Evolutionary conservation across 2,113 vertebrate species (phyloP), one percentile per base, ranked within the genome.

Genomic region (Phaetusa simplex): DNA sequence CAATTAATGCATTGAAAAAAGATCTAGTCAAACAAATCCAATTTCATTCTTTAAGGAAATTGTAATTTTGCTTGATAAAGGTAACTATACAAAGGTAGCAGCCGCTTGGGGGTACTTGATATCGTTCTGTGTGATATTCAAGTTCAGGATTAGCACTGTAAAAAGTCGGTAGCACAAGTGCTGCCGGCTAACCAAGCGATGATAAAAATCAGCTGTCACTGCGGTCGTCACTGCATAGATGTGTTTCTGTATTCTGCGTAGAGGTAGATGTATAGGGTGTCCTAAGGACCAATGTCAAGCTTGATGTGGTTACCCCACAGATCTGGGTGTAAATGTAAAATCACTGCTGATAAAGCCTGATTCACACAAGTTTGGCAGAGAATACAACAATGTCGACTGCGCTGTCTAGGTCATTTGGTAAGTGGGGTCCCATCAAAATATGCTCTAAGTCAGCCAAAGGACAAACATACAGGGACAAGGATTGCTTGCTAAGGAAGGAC

Each of bases 301-400:
- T 45, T 23, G 38, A 26, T 8, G 50, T 36, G 18, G 38, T 73
- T 42, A 12, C 69, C 79, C 47, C 36, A 23, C 22, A 42, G 47
- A 15, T 27, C 55, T 52, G 40, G 11, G 21, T 36, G 45, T 29
- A n/a, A 21, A 5, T 18, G 62, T 16, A 11, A 49, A 88, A 55
- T n/a, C 17, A 6, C 61, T 74, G 61, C 61, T 52, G 56, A 36
- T 56, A 8, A 34, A 69, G 18, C 19, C 79, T 9, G 36, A 23
- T 42, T 47, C 18, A 30, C 24, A 40, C 40, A 9, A 59, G 45
- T 23, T 32, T 61, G 52, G 22, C 38, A 47, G 59, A 40, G 70
- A 47, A 12, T 15, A 5, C 8, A 36, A 9, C 26, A 23, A 2
- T 15, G 8, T 23, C 1, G 1, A 1, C 26, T 50, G 43, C 0